These are phyloP conservation scores for Peromyscus eremicus DNA, from an alignment of 2,797 vertebrate species.

Conservation along the genomic window DNA sequence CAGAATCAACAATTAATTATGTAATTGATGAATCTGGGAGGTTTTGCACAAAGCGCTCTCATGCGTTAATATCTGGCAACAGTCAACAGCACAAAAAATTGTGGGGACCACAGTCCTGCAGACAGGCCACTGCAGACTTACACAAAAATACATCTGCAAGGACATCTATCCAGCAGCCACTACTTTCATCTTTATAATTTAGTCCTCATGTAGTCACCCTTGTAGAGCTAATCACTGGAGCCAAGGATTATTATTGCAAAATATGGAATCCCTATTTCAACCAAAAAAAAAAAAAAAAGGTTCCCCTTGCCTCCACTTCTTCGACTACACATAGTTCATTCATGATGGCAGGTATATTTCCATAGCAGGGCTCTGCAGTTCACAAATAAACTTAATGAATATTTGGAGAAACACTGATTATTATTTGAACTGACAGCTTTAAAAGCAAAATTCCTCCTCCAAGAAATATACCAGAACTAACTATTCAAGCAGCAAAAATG, in stretches of 20 bases:
- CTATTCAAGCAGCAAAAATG: slow-evolving; percentile 4
- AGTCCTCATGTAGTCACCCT: not conserved
- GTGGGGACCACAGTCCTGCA: not conserved
- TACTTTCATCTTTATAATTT: not conserved
- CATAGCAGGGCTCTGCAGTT: not conserved
- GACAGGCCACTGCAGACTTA: not conserved
- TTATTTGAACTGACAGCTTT: not conserved
- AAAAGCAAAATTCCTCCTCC: slow-evolving; percentile 10
- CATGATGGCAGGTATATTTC: not conserved
- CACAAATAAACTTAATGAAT: not conserved
- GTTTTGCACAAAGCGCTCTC: not conserved
- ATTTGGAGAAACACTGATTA: not conserved
- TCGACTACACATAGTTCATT: not conserved
- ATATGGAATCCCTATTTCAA: not conserved
- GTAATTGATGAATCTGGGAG: not conserved
- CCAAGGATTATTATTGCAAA: not conserved
- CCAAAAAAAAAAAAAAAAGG: not conserved
- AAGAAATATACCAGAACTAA: slow-evolving; percentile 45
- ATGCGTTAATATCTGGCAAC: not conserved
- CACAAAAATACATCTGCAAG: not conserved
- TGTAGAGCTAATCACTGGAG: not conserved
- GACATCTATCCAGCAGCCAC: not conserved
- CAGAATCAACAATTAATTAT: not conserved
- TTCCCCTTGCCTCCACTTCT: not conserved
- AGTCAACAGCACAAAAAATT: not conserved